These are phyloP conservation scores for Protodeltote pygarga DNA, from an alignment of 2,888 invertebrate species.

Conservation along the genomic window DNA sequence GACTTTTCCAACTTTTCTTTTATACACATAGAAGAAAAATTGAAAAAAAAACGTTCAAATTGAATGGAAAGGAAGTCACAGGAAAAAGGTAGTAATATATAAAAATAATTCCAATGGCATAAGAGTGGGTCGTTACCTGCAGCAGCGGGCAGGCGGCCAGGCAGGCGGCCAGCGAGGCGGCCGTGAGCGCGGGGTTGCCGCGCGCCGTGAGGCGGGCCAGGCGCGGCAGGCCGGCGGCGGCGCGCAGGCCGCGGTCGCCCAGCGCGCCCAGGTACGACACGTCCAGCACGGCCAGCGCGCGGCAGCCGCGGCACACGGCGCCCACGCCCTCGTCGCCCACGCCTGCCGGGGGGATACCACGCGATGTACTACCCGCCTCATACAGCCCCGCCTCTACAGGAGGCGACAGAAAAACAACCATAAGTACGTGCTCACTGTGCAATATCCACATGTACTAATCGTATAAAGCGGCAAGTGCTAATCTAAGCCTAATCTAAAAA, in stretches of 20 bases:
- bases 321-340: conserved; percentile 71
- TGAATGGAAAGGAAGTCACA: no score
- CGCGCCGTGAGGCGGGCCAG: conserved; percentile 58
- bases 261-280: conserved; percentile 74
- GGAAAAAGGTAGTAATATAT: no score
- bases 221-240: conserved; percentile 49
- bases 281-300: conserved; percentile 62
- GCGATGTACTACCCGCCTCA: conserved; percentile 16
- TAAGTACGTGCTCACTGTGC: no score
- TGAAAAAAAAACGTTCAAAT: no score
- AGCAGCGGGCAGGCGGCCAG: conserved; percentile 62
- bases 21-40: no score
- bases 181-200: conserved; percentile 63
- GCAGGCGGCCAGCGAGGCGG: conserved; percentile 58
- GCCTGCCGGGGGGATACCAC: conserved; percentile 57
- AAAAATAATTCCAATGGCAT: no score
- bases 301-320: conserved; percentile 64
- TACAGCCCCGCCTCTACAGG: conserved; percentile 15
- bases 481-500: no score
- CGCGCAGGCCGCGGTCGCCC: conserved; percentile 59
- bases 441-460: no score
- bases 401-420: no score
- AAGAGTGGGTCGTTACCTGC: conserved; percentile 46
- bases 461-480: no score
- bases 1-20: no score